Evolutionary conservation across 2,888 invertebrate genomes (phyloP).

Genomic region (Andricus quercusramuli): DNA sequence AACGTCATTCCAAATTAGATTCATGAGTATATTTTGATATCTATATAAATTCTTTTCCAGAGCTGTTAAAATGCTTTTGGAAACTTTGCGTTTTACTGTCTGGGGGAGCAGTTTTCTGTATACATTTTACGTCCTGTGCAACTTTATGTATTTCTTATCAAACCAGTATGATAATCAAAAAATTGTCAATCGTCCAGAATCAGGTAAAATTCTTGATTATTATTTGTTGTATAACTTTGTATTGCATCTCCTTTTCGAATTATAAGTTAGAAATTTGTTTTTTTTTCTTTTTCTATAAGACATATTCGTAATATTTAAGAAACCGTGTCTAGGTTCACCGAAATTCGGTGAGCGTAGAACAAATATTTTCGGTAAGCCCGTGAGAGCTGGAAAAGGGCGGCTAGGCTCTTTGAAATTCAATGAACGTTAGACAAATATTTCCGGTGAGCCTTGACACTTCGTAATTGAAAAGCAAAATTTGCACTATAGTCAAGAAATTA

Average conservation of each 20-base stretch:
- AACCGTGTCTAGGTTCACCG: too few species aligned
- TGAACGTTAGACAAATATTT: too few species aligned
- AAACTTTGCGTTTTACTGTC: conserved; percentile 71
- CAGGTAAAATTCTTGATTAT: conserved; percentile 55
- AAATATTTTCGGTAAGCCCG: too few species aligned
- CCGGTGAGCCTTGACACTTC: too few species aligned
- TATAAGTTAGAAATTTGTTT: background rate
- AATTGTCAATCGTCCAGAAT: conserved; percentile 47
- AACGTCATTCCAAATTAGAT: background rate
- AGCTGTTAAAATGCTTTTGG: conserved; percentile 61
- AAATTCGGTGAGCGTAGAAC: too few species aligned
- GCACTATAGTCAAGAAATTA: too few species aligned
- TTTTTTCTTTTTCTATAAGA: too few species aligned
- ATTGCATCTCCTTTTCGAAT: too few species aligned
- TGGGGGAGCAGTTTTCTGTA: conserved; percentile 79
- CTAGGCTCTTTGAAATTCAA: too few species aligned
- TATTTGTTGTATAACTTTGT: background rate
- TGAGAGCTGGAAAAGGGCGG: too few species aligned
- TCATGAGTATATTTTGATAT: background rate
- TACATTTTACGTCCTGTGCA: conserved; percentile 80
- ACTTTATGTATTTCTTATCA: conserved; percentile 81
- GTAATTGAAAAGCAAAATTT: too few species aligned
- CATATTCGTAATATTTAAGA: too few species aligned
- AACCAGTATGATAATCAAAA: conserved; percentile 74
- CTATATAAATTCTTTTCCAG: background rate